Percentiles rank a stretch among this genome's conserved stretches.
phyloP scores from a whole-genome alignment of 2,888 invertebrate species.

The Oscheius myriophilus region DNA sequence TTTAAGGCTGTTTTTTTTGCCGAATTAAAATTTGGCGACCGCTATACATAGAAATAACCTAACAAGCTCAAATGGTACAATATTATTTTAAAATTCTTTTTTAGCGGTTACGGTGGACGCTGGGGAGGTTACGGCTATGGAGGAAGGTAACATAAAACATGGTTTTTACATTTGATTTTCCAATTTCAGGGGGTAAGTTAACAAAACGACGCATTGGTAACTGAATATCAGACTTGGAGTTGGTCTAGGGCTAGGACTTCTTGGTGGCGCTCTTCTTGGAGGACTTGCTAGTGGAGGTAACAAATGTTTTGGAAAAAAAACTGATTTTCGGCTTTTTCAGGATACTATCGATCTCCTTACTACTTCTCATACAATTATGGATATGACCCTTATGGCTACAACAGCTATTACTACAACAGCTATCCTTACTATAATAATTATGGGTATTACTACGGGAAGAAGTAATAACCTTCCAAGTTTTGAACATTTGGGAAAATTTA shows the following conservation, averaged over 20 bases:
- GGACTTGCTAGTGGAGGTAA: too few relatives aligned
- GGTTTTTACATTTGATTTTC: background rate
- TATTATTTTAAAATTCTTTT: background rate
- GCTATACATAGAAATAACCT: too few relatives aligned
- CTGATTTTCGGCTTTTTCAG: background rate
- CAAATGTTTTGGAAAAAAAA: background rate
- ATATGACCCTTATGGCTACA: constrained; percentile 1
- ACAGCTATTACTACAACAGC: constrained; percentile 8
- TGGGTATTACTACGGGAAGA: too few relatives aligned
- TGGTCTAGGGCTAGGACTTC: background rate
- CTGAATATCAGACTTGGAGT: background rate
- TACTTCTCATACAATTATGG: background rate
- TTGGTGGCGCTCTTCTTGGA: background rate
- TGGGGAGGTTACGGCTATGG: constrained; percentile 5
- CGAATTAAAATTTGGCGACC: too few relatives aligned
- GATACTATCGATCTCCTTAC: constrained; percentile 4
- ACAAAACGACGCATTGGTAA: background rate
- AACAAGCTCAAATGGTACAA: too few relatives aligned
- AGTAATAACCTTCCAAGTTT: too few relatives aligned
- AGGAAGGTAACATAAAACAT: background rate
- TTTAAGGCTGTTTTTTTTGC: too few relatives aligned
- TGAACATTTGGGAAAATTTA: too few relatives aligned
- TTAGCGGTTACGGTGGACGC: background rate
- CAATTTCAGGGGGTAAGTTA: background rate
- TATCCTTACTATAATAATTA: background rate